Evolutionary conservation across 2,888 invertebrate species (phyloP), one percentile per base, ranked within the genome.

Genomic region (Octodonta nipae): DNA sequence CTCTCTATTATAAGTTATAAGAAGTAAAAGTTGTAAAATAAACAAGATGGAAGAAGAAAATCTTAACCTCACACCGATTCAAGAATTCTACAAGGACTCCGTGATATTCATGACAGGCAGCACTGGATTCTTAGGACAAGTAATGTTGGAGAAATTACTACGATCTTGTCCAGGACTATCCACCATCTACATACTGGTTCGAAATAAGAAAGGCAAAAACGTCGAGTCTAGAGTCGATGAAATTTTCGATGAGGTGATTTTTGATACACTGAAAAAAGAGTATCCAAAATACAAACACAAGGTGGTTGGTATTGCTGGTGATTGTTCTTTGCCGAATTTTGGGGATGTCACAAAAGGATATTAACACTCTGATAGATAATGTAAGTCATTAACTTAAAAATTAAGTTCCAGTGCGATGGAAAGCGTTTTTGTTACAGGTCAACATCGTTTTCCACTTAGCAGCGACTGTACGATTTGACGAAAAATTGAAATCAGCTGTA

Each of bases 391-490:
- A n/a, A n/a, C n/a, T n/a, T n/a, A n/a, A n/a, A n/a, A n/a, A n/a
- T n/a, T n/a, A n/a, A n/a, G n/a, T n/a, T n/a, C n/a, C n/a, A n/a
- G n/a, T n/a, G n/a, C n/a, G n/a, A n/a, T n/a, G n/a, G n/a, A n/a
- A n/a, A n/a, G n/a, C n/a, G n/a, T n/a, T n/a, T n/a, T n/a, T n/a
- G n/a, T n/a, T n/a, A n/a, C n/a, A n/a, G n/a, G 75, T 84, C 28
- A 66, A 76, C 46, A 61, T 78, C 35, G 68, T 77, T 5, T 80
- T 95, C 59, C 89, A 95, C 54, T 81, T 82, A 5, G 93, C 93
- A 0, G 95, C 93, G 1, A 92, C 92, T 0, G 85, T 93, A 4
- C 74, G 78, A 49, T 91, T 91, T 50, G 84, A 88, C 56, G 89
- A 89, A 53, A 76, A 77, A 28, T 63, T 91, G 1, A 72, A 77